phyloP scores from a whole-genome alignment of 2,797 vertebrate species.

The Gambelia wislizenii region DNA sequence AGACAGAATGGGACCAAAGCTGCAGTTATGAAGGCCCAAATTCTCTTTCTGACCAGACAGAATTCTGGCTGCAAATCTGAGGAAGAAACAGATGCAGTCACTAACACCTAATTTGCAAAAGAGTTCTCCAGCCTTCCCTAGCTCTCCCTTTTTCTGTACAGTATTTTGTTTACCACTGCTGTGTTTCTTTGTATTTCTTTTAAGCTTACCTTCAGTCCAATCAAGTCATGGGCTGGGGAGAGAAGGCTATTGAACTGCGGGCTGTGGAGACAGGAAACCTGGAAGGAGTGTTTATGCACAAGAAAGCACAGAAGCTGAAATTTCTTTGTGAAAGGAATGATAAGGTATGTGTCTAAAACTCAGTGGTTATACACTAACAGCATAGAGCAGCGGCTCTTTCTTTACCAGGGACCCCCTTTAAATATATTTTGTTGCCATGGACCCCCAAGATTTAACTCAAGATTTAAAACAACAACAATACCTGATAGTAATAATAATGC shows the following conservation, averaged over 20 bases:
- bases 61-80: neutral
- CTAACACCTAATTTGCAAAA: neutral
- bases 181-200: slow-evolving; percentile 24
- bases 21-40: neutral
- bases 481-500: too few species aligned
- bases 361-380: neutral
- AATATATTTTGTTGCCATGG: too few species aligned
- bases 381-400: too few species aligned
- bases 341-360: slow-evolving; percentile 83
- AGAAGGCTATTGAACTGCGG: slow-evolving; percentile 92
- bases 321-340: slow-evolving; percentile 95
- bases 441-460: too few species aligned
- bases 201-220: slow-evolving; percentile 93
- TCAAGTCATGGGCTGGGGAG: slow-evolving; percentile 95
- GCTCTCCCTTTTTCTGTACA: neutral
- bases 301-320: slow-evolving; percentile 94
- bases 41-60: neutral
- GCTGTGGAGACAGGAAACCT: slow-evolving; percentile 88
- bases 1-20: neutral
- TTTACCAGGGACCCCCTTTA: too few species aligned
- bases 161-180: neutral
- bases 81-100: neutral
- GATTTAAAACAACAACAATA: too few species aligned
- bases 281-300: slow-evolving; percentile 95
- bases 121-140: neutral